Base-by-base conservation (phyloP, 2,113 vertebrate species). In the Brienomyrus longianalis region DNA sequence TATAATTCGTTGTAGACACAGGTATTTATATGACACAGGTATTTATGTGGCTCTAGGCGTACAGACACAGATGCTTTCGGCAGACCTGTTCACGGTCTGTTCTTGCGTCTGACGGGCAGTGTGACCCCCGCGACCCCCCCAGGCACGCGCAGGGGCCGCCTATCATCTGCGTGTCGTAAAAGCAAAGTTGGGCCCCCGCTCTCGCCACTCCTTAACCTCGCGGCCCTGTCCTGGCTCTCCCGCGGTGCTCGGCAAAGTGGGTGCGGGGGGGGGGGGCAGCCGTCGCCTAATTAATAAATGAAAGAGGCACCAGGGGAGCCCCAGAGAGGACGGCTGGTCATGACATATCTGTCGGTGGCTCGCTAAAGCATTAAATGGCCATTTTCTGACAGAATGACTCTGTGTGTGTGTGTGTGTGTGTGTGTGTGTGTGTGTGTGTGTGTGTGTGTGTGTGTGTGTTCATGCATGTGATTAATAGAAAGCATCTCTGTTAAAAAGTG, bases 311-410 rank as follows among this genome's bases (percentile, higher is more conserved):
- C 89, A 54, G 23, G 89, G 88, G 89, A 89, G 52, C 11, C 77
- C 62, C n/a, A 21, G 52, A 45, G 80, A 56, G 51, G 89, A 83
- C 54, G 27, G 52, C 89, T 85, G 80, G 80, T 52, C 77, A 80
- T 89, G 89, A 89, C 89, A 89, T 89, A 84, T 89, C 89, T 89
- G 89, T 89, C 89, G 43, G n/a, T 23, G 80, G 89, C 80, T 89
- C 54, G 89, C 50, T 80, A 89, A 89, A 85, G 89, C 89, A 89
- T 89, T 89, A 89, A 89, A 89, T 89, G 89, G 80, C 54, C 89
- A 89, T 89, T 89, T 89, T 89, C 89, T 89, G 89, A 85, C 89
- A 89, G 89, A 89, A 89, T 89, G 89, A 89, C 89, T 85, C 80
- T 85, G 89, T 19, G 80, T 31, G 39, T 59, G 23, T 56, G 51